Evolutionary conservation across 2,797 vertebrate species (phyloP).

Genomic region (Orestias chungarensis): DNA sequence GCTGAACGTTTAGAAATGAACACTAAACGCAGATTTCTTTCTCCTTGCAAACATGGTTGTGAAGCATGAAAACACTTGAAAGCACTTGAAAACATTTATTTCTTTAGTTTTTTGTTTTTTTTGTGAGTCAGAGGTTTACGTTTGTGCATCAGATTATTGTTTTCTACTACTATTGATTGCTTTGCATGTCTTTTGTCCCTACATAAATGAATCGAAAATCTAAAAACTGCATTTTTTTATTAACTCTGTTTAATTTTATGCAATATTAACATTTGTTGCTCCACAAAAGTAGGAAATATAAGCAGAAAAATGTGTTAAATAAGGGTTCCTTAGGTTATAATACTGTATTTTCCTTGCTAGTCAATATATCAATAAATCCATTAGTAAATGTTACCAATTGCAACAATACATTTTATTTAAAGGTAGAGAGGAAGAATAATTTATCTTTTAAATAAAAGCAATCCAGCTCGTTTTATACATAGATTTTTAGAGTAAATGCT

Average conservation of each 20-base stretch:
- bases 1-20: background rate
- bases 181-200: background rate
- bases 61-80: background rate
- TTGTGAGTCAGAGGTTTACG: background rate
- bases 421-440: background rate
- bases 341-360: too few relatives aligned
- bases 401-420: background rate
- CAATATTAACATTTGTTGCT: background rate
- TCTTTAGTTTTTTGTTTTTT: background rate
- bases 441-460: conserved; percentile 1
- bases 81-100: background rate
- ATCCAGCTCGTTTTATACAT: background rate
- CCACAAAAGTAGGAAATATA: background rate
- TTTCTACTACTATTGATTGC: background rate
- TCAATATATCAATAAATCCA: background rate
- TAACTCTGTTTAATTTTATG: background rate
- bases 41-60: background rate
- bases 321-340: too few relatives aligned
- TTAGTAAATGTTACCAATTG: background rate
- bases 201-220: background rate
- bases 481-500: background rate
- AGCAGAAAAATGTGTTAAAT: background rate
- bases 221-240: background rate
- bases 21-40: background rate
- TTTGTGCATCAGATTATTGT: background rate